Base-by-base conservation (phyloP, 2,113 vertebrate genomes). In the Reinhardtius hippoglossoides region DNA sequence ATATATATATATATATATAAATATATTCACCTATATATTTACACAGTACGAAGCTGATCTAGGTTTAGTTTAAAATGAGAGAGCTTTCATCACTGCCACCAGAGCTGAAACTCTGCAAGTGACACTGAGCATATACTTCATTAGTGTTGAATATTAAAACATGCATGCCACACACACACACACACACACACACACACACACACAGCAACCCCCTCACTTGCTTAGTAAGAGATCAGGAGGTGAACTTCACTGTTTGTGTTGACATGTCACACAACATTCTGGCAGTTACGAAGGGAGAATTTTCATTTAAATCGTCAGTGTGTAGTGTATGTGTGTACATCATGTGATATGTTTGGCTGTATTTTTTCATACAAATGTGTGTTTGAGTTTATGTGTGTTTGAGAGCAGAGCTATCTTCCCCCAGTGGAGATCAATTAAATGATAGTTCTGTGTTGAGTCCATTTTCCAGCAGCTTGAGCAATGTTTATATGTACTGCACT, bases 401-500 rank as follows among this genome's bases (percentile, higher is more conserved):
- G 14, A 63, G 56, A 76, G 61, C 67, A 70, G 27, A 8, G 24
- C 35, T 57, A 80, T 87, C 63, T 78, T 55, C 21, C 26, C 70
- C 46, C 21, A 21, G 21, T 67, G 77, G 48, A 87, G 86, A 89
- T 88, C 88, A 84, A 87, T 90, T 82, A 87, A 88, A 88, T 87
- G 86, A 92, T 89, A 89, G 68, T 21, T 46, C 74, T 69, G 65
- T 73, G 67, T 31, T 59, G 52, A 81, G 77, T 67, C 71, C 66
- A 55, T 82, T 67, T 21, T 63, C 68, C 65, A 72, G 40, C 61
- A 67, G 37, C 54, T 46, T 67, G 58, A 65, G 35, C 1, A 1
- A 82, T 56, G 10, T 71, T 52, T 75, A 60, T 74, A 50, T 50
- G 46, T 20, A 54, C 67, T 24, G 20, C 23, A n/a, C 52, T 54